phyloP scores from a whole-genome alignment of 2,113 vertebrate species.

The Gallinago jamesoni region DNA sequence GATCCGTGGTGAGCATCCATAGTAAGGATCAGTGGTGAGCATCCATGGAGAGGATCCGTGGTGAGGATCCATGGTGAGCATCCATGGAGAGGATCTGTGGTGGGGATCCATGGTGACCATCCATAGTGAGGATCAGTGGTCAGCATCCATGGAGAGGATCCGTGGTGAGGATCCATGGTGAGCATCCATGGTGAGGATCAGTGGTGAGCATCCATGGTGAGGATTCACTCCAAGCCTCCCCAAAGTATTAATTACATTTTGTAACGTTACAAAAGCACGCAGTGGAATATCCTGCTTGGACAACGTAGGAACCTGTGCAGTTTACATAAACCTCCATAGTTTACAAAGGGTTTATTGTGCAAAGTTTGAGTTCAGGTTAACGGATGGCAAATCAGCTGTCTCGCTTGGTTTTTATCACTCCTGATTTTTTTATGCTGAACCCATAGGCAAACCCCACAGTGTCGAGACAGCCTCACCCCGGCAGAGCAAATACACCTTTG shows the following conservation, averaged over 20 bases:
- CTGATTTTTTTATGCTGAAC: fast-evolving
- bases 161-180: no score
- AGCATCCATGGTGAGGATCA: no score
- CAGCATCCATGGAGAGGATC: no score
- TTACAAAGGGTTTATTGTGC: fast-evolving
- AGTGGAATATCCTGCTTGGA: fast-evolving
- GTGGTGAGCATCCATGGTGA: background rate
- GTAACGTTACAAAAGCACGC: fast-evolving
- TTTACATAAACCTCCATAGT: fast-evolving
- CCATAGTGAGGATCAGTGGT: no score
- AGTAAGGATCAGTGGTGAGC: no score
- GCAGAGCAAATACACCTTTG: background rate
- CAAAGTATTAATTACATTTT: fast-evolving
- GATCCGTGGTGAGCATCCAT: no score
- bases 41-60: no score
- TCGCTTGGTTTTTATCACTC: background rate
- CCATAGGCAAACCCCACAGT: fast-evolving
- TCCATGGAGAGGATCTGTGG: no score
- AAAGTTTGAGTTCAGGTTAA: fast-evolving
- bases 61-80: no score
- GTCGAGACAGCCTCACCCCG: fast-evolving
- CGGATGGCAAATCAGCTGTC: fast-evolving
- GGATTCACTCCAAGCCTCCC: background rate
- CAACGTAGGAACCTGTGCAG: fast-evolving
- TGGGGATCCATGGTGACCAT: no score